Conservation (phyloP, 2,113 vertebrate genomes). For the Leptobrachium leishanense region DNA sequence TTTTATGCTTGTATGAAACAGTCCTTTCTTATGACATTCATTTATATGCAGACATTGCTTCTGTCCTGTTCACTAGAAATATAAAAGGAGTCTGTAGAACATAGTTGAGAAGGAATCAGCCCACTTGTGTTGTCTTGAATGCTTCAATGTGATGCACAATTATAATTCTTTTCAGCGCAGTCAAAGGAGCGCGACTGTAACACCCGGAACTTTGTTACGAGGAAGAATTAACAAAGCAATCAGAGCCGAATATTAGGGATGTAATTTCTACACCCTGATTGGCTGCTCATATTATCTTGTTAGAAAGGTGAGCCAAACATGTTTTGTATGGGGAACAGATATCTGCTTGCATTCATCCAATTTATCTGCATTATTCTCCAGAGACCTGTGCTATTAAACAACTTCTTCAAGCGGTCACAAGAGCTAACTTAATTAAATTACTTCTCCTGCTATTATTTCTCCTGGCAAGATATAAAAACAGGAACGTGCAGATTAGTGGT, state of each 20-base stretch:
- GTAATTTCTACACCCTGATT: conserved; percentile 49
- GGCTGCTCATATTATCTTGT: conserved; percentile 54
- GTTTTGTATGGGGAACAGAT: conserved; percentile 51
- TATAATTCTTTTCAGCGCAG: background rate
- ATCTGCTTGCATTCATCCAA: conserved; percentile 60
- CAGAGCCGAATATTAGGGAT: conserved; percentile 17
- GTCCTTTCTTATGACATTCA: conserved; percentile 55
- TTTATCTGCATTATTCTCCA: conserved; percentile 63
- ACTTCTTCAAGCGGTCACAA: conserved; percentile 61
- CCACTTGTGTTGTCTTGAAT: conserved; percentile 38
- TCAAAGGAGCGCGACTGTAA: background rate
- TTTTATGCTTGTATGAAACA: conserved; percentile 39
- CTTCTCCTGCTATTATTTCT: conserved; percentile 57
- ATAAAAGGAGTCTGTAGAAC: conserved; percentile 49
- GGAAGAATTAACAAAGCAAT: conserved; percentile 48
- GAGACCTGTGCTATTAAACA: conserved; percentile 62
- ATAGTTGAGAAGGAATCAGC: conserved; percentile 50
- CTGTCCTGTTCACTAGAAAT: conserved; percentile 48
- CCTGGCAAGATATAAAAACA: conserved; percentile 57
- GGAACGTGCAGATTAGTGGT: conserved; percentile 50
- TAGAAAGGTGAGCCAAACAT: conserved; percentile 55
- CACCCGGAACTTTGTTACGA: conserved; percentile 8
- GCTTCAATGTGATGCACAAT: conserved; percentile 36
- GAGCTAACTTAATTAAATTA: conserved; percentile 67
- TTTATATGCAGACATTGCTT: conserved; percentile 44